Evolutionary conservation across 2,888 invertebrate species (phyloP).

Genomic region (Ametastegia equiseti): DNA sequence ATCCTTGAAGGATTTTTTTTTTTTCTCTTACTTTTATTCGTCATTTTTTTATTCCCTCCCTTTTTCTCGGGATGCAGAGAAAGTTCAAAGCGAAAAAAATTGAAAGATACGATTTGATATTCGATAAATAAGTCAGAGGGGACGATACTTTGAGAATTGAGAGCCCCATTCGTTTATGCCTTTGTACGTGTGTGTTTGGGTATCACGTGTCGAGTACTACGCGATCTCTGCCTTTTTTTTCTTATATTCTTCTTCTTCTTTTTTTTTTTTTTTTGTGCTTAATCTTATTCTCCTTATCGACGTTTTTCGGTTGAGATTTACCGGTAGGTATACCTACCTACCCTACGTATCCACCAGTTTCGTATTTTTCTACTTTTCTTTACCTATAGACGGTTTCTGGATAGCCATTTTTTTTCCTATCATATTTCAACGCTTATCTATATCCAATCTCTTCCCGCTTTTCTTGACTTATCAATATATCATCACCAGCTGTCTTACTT

Average conservation of each 20-base stretch:
- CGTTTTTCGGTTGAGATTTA: too few relatives aligned
- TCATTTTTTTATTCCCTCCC: neutral
- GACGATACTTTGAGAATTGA: too few relatives aligned
- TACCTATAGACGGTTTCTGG: neutral
- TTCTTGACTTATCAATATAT: conserved; percentile 44
- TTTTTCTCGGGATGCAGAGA: neutral
- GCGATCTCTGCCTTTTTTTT: too few relatives aligned
- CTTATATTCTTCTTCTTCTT: too few relatives aligned
- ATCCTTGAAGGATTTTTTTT: neutral
- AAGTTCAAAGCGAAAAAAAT: neutral
- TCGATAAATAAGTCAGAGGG: neutral
- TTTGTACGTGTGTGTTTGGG: too few relatives aligned
- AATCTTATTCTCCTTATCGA: too few relatives aligned
- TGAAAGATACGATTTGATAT: neutral
- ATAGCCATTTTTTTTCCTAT: conserved; percentile 11
- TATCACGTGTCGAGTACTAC: too few relatives aligned
- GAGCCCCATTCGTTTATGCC: too few relatives aligned
- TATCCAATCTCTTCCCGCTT: conserved; percentile 41
- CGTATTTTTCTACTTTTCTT: neutral
- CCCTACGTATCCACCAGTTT: neutral
- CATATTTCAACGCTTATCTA: conserved; percentile 42
- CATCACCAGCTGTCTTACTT: conserved; percentile 14
- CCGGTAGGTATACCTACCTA: too few relatives aligned
- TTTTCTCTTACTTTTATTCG: neutral
- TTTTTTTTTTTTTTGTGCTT: too few relatives aligned